Evolutionary conservation across 1,140 invertebrate genomes (phyloP).

Genomic region (Atta colombica): DNA sequence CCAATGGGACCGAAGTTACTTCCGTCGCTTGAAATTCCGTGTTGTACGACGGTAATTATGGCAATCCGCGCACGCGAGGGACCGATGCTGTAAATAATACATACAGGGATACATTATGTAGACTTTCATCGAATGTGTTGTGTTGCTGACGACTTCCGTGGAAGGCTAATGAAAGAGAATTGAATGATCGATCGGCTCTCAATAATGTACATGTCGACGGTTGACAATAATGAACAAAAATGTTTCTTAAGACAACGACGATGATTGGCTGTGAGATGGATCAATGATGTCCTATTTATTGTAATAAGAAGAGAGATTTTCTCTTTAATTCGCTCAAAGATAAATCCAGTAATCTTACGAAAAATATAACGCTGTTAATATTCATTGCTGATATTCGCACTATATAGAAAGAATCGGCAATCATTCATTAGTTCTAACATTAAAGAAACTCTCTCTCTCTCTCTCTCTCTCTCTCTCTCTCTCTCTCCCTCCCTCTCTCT

Average conservation of each 20-base stretch:
- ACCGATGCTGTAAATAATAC: constrained; percentile 23
- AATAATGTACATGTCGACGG: constrained; percentile 62
- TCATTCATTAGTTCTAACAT: constrained; percentile 35
- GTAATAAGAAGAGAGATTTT: constrained; percentile 73
- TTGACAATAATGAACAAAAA: constrained; percentile 80
- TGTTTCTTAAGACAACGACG: constrained; percentile 68
- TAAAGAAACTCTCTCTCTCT: neutral
- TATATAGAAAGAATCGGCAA: constrained; percentile 3
- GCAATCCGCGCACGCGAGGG: constrained; percentile 39
- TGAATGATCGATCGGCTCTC: constrained; percentile 72
- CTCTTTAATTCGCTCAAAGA: constrained; percentile 61
- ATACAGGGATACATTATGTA: constrained; percentile 12
- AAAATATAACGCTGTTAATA: constrained; percentile 48
- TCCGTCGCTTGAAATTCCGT: constrained; percentile 40
- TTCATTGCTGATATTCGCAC: neutral
- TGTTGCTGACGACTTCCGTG: neutral
- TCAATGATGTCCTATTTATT: constrained; percentile 75
- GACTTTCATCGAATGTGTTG: neutral
- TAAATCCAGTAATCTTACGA: constrained; percentile 68
- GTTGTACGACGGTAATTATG: constrained; percentile 44
- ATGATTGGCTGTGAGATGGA: constrained; percentile 77
- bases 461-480: neutral
- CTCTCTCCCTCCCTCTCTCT: neutral
- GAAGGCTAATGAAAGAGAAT: constrained; percentile 9
- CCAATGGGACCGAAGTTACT: constrained; percentile 56